Percentiles rank a stretch among this genome's conserved stretches.
Evolutionary conservation across 2,888 invertebrate species (phyloP).

Genomic region (Imbricaverruca yamaguchii): DNA sequence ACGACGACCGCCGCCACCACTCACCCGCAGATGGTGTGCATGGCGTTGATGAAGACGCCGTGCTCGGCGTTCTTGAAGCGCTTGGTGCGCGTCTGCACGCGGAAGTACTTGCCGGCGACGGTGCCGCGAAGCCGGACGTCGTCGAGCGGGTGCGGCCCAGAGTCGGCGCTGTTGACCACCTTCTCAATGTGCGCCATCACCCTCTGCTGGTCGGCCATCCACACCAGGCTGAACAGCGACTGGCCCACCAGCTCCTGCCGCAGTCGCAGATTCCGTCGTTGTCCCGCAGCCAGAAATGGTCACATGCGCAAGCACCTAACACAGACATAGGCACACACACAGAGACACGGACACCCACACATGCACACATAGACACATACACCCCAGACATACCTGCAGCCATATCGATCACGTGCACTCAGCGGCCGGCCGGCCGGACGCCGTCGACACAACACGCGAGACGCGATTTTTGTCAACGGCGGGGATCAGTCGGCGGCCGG

Average conservation of each 20-base stretch:
- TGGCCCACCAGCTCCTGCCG: constrained; percentile 2
- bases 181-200: neutral
- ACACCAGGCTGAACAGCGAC: neutral
- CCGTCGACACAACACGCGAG: too few species aligned
- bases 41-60: constrained; percentile 9
- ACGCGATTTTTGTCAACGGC: too few species aligned
- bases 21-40: constrained; percentile 5
- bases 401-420: too few species aligned
- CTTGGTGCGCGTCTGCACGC: constrained; percentile 8
- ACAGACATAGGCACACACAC: too few species aligned
- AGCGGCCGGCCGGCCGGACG: too few species aligned
- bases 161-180: neutral
- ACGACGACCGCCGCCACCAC: neutral
- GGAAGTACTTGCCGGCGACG: neutral
- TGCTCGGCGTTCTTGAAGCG: constrained; percentile 6
- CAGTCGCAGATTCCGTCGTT: neutral
- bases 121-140: neutral
- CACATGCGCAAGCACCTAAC: too few species aligned
- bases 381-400: too few species aligned
- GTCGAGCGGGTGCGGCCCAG: constrained; percentile 2
- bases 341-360: too few species aligned
- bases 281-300: neutral
- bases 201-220: neutral
- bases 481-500: too few species aligned
- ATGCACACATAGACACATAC: too few species aligned